Evolutionary conservation across 2,888 invertebrate genomes (phyloP).

Genomic region (Drosophila fungiperda): DNA sequence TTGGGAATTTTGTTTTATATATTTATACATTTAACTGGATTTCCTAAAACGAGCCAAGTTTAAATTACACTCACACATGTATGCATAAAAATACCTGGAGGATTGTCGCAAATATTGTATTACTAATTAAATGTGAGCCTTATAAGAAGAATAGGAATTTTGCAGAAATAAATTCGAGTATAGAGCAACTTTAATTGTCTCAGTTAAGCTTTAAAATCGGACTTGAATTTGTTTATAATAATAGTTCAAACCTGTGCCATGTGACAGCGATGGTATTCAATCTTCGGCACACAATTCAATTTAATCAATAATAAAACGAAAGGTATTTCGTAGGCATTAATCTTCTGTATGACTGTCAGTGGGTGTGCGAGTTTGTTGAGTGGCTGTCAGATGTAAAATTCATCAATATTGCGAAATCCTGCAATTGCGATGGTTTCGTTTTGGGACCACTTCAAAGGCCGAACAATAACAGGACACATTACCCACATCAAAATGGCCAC

Average conservation of each 20-base stretch:
- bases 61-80: not conserved
- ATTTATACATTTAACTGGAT: conserved; percentile 28
- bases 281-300: not conserved
- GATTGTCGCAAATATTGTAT: not conserved
- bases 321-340: not conserved
- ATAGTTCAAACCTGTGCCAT: not conserved
- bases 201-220: not conserved
- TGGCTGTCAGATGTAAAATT: conserved; percentile 62
- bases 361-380: not conserved
- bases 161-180: not conserved
- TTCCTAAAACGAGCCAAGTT: conserved; percentile 1
- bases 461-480: conserved; percentile 45
- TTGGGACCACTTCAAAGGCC: conserved; percentile 54
- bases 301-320: not conserved
- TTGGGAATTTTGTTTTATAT: conserved; percentile 38
- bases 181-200: not conserved
- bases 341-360: not conserved
- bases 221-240: not conserved
- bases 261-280: not conserved
- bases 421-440: conserved; percentile 20
- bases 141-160: not conserved
- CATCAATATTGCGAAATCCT: conserved; percentile 43
- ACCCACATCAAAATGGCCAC: conserved; percentile 71
- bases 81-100: not conserved
- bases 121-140: not conserved